A percentile compares a stretch with the other conserved stretches of the same genome.
Conservation (phyloP, 2,888 invertebrate species). For the Agrochola litura region DNA sequence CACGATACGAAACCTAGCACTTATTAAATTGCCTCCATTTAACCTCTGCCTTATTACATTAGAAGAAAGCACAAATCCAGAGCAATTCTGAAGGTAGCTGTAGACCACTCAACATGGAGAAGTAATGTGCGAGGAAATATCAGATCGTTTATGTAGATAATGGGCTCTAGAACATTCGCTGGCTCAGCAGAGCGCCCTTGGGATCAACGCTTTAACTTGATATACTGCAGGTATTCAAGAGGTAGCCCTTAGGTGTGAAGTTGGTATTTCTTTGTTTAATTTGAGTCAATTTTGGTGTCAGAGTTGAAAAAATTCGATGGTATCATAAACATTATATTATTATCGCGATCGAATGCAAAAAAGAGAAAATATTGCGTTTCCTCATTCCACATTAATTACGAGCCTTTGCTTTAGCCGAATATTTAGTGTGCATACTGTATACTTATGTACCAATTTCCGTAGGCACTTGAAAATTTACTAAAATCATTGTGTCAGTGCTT, state of each 20-base stretch:
- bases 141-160: slow-evolving; percentile 64
- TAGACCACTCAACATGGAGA: slow-evolving; percentile 31
- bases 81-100: slow-evolving; percentile 32
- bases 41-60: slow-evolving; percentile 13
- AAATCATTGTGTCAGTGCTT: too few relatives aligned
- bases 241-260: background rate
- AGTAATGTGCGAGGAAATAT: slow-evolving; percentile 54
- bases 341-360: background rate
- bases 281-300: background rate
- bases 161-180: slow-evolving; percentile 60
- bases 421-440: background rate
- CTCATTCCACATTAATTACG: too few relatives aligned
- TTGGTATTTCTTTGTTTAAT: slow-evolving; percentile 15
- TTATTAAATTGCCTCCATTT: slow-evolving; percentile 1
- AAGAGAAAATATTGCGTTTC: background rate
- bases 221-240: slow-evolving; percentile 47
- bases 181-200: slow-evolving; percentile 53
- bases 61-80: slow-evolving; percentile 35
- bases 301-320: background rate
- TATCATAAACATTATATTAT: too few relatives aligned
- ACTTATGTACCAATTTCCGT: too few relatives aligned
- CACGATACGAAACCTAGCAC: background rate
- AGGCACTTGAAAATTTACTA: too few relatives aligned
- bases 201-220: slow-evolving; percentile 44
- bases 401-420: background rate